Conservation (phyloP, 2,888 invertebrate genomes). For the Anarsia innoxiella region DNA sequence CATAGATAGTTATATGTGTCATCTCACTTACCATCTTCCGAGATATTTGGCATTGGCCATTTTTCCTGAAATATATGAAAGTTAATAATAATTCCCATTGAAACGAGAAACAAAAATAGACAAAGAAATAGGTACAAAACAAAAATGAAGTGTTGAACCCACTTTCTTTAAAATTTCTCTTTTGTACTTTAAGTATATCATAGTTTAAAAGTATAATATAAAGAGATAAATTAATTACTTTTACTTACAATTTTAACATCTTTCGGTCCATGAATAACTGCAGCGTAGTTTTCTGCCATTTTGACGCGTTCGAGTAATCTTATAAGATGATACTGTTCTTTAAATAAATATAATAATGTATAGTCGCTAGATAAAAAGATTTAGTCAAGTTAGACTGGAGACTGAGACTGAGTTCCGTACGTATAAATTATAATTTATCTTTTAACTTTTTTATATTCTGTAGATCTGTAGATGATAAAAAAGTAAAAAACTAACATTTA, state of each 20-base stretch:
- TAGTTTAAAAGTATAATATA: background rate
- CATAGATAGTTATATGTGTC: background rate
- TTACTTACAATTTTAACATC: slow-evolving; percentile 81
- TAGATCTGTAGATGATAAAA: no score
- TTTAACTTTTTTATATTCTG: no score
- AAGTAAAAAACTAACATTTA: no score
- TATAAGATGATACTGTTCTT: no score
- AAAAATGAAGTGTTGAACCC: background rate
- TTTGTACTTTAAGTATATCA: background rate
- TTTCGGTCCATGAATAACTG: slow-evolving; percentile 80
- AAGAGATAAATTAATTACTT: background rate
- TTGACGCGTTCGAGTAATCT: no score
- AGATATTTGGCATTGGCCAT: slow-evolving; percentile 83
- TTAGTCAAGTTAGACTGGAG: no score
- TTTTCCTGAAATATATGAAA: slow-evolving; percentile 87
- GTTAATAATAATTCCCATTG: no score
- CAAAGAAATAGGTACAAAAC: background rate
- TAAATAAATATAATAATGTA: no score
- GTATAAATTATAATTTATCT: no score
- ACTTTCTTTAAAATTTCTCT: background rate
- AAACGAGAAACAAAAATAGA: slow-evolving; percentile 15
- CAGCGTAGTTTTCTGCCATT: slow-evolving; percentile 76
- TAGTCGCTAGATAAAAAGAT: no score
- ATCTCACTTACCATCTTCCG: slow-evolving; percentile 78
- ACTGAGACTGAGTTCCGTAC: no score